Conservation (phyloP, 2,113 vertebrate species). For the Anoplopoma fimbria region DNA sequence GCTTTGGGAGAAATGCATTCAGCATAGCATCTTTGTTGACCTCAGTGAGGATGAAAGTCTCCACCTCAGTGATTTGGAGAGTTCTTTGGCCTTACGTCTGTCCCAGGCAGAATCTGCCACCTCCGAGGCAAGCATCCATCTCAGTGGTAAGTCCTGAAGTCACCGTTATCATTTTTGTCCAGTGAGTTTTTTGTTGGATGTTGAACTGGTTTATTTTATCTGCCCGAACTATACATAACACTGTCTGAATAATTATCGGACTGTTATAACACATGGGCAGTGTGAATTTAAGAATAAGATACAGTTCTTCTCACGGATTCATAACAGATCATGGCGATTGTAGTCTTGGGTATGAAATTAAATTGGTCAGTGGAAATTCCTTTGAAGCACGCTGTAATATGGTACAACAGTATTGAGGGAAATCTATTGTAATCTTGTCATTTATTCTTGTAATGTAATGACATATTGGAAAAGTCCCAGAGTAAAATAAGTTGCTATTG, state of each 20-base stretch:
- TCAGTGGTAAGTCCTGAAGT: constrained; percentile 69
- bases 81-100: constrained; percentile 71
- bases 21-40: constrained; percentile 83
- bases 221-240: neutral
- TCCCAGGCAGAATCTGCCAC: constrained; percentile 70
- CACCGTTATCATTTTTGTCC: neutral
- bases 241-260: neutral
- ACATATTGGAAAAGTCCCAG: neutral
- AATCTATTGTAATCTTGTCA: neutral
- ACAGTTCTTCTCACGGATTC: neutral
- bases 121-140: constrained; percentile 75
- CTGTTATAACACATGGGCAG: neutral
- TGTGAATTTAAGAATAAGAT: neutral
- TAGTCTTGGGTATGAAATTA: neutral
- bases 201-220: neutral
- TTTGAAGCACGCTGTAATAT: neutral
- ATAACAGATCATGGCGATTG: neutral
- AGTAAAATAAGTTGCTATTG: neutral
- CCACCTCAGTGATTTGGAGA: constrained; percentile 81
- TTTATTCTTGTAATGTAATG: neutral
- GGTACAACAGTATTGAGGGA: neutral
- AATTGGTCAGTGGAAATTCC: neutral
- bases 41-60: constrained; percentile 84
- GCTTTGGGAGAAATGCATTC: constrained; percentile 81
- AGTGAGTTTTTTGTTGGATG: neutral